A percentile compares a stretch with the other conserved stretches of the same genome.
Evolutionary conservation across 1,140 invertebrate genomes (phyloP).

Genomic region (Drosophila arawakana): DNA sequence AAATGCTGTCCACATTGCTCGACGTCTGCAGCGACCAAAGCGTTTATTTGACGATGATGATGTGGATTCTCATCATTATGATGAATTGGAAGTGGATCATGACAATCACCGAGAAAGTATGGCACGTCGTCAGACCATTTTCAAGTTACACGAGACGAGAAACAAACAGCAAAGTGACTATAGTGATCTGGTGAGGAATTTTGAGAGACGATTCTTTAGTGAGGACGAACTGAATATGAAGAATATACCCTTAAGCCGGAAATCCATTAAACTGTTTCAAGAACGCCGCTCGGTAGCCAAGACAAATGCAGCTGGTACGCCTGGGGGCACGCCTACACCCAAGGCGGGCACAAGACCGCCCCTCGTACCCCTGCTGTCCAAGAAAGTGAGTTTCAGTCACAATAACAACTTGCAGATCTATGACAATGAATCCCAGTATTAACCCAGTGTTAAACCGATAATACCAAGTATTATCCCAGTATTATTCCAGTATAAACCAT

Average conservation of each 20-base stretch:
- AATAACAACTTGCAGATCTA: slow-evolving; percentile 49
- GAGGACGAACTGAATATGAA: slow-evolving; percentile 77
- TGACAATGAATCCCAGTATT: slow-evolving; percentile 47
- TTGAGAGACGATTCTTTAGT: slow-evolving; percentile 73
- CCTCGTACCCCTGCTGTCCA: slow-evolving; percentile 11
- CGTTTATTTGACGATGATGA: slow-evolving; percentile 84
- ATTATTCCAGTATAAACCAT: neutral
- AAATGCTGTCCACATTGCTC: slow-evolving; percentile 87
- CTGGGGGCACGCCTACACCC: slow-evolving; percentile 55
- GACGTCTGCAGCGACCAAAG: slow-evolving; percentile 86
- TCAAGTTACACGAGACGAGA: slow-evolving; percentile 63
- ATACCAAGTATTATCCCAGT: no score
- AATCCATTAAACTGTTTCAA: slow-evolving; percentile 74
- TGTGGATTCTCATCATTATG: slow-evolving; percentile 71
- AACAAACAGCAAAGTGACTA: slow-evolving; percentile 69
- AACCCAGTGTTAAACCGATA: neutral
- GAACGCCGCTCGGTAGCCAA: slow-evolving; percentile 66
- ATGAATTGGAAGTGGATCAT: slow-evolving; percentile 37
- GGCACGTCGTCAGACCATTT: slow-evolving; percentile 73
- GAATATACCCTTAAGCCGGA: slow-evolving; percentile 71
- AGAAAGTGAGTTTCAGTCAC: slow-evolving; percentile 56
- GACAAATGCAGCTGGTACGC: slow-evolving; percentile 62
- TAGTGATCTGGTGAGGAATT: slow-evolving; percentile 77
- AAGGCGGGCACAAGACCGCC: slow-evolving; percentile 54
- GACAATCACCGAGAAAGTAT: slow-evolving; percentile 60